Base-by-base conservation (phyloP, 2,888 invertebrate species). In the Agrotis ipsilon region DNA sequence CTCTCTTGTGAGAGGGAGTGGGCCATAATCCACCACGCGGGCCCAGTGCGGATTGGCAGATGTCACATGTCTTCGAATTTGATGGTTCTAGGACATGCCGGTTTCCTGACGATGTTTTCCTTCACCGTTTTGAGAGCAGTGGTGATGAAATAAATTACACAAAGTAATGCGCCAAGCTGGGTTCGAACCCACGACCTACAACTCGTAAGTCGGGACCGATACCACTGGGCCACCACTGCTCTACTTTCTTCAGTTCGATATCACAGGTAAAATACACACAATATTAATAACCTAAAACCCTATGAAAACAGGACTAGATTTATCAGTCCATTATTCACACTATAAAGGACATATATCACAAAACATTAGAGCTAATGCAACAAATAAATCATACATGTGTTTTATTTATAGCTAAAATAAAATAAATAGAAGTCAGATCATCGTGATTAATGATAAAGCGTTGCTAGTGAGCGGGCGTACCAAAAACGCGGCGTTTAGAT, bases 401-500 rank as follows among this genome's bases (percentile, higher is more conserved):
- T 76, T 72, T 82, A 76, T 76, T 84, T 80, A 84, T 77, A 70
- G 65, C 75, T 60, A 81, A 84, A 86, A 78, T 81, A 81, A 79
- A 83, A 83, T 80, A 84, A 84, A 84, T 77, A 81, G 69, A 78
- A 81, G 81, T 74, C 73, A 76, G 72, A 83, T 81, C 83, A 85
- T 83, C 73, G 67, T 83, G 80, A 85, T 87, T 86, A 83, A 87
- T 84, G 86, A 83, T 82, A 81, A 83, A 75, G 71, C 78, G 77
- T 76, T 75, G 74, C 81, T 82, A 77, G 81, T 83, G 86, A 81
- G 76, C 80, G 78, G 79, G 83, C 81, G 83, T 82, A 85, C 84
- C 82, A 72, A 85, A 87, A 85, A 82, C 82, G 75, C 68, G 67
- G 82, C 82, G 80, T 84, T 86, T 82, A 87, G 87, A 90, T 88